Evolutionary conservation across 1,140 invertebrate species (phyloP).

Genomic region (Ectropis grisescens): DNA sequence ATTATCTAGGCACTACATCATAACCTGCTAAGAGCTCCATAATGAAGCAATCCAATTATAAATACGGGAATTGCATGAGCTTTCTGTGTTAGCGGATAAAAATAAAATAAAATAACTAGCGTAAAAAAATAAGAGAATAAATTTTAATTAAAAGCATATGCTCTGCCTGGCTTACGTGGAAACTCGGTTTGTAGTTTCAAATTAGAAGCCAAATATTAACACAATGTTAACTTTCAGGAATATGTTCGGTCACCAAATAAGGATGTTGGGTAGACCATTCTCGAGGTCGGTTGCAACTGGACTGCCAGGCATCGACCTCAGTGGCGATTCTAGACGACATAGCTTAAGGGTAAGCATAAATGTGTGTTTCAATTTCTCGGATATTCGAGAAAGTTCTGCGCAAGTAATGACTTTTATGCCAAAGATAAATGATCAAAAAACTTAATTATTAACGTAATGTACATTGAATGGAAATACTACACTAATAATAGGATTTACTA

Average conservation of each 20-base stretch:
- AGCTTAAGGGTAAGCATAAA: slow-evolving; percentile 44
- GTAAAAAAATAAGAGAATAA: slow-evolving; percentile 37
- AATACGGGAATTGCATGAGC: slow-evolving; percentile 46
- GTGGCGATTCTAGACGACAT: slow-evolving; percentile 51
- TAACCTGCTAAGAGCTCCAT: no score
- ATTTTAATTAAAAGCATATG: slow-evolving; percentile 14
- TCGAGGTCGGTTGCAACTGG: slow-evolving; percentile 61
- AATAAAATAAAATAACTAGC: slow-evolving; percentile 12
- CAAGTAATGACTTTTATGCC: no score
- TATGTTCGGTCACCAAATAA: slow-evolving; percentile 62
- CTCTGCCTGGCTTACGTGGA: slow-evolving; percentile 51
- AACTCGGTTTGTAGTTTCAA: slow-evolving; percentile 17
- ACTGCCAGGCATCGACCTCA: slow-evolving; percentile 57
- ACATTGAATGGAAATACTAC: no score
- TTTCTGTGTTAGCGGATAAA: slow-evolving; percentile 55
- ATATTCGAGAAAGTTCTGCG: no score
- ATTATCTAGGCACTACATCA: no score
- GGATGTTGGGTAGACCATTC: slow-evolving; percentile 61
- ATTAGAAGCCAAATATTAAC: slow-evolving; percentile 13
- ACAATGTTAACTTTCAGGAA: slow-evolving; percentile 42
- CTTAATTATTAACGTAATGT: no score
- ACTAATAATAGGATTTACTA: no score
- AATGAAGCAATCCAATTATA: slow-evolving; percentile 12
- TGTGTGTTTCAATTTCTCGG: no score
- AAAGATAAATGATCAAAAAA: no score